Evolutionary conservation across 2,797 vertebrate genomes (phyloP), one percentile per base, ranked within the genome.

Genomic region (Oophaga sylvatica): DNA sequence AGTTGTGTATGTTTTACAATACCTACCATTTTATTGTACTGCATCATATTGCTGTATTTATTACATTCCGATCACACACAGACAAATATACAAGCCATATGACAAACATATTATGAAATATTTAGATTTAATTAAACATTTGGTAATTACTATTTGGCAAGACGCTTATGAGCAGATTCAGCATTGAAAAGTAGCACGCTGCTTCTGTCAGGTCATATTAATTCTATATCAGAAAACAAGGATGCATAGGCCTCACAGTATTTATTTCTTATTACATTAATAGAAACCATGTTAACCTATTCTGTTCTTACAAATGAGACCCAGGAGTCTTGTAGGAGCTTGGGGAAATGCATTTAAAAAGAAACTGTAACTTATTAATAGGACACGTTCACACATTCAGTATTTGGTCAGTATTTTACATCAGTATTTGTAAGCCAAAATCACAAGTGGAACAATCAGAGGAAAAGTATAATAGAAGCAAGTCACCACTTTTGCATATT

Each of bases 141-240:
- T 80, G 76, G 63, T 20, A 59, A 56, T 76, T 41, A 59, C 35
- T 68, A n/a, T 79, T 41, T 59, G 7, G 26, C 59, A 78, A 57
- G 45, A 22, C n/a, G 6, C 60, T 57, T 7, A 59, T 59, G 16
- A 77, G 20, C 60, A 57, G 59, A 45, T 60, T 31, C 4, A 84
- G 31, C 6, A 60, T 15, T n/a, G 20, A 70, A 62, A 84, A 41
- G 20, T 26, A 62, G 31, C 20, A 75, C 82, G 62, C 75, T 73
- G 26, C 35, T 83, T 56, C 60, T 59, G 68, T 83, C 67, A 83
- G 12, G 31, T 56, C 22, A 60, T 73, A 60, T 83, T 83, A 83
- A n/a, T 83, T 83, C 81, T 73, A 57, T 83, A 26, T 73, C 53
- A 83, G 4, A 57, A 75, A 75, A 83, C 81, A 83, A 31, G 68